Conservation (phyloP, 2,888 invertebrate species). For the Cataglyphis livida region DNA sequence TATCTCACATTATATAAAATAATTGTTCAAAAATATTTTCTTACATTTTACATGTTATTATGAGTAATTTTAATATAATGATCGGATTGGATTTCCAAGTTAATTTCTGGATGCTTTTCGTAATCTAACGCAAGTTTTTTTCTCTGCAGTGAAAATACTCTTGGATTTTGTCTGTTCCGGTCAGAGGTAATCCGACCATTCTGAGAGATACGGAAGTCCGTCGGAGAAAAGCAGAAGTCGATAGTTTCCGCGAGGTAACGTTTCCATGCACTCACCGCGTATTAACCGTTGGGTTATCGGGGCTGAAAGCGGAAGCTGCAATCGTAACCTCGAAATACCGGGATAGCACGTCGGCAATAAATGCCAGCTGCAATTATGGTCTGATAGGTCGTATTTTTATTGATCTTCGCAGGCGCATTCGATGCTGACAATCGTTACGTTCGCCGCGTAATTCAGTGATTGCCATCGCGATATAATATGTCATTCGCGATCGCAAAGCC, state of each 20-base stretch:
- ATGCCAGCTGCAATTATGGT: conserved; percentile 55
- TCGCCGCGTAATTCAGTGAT: conserved; percentile 43
- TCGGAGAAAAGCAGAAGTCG: conserved; percentile 71
- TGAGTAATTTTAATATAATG: not conserved
- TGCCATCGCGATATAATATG: conserved; percentile 40
- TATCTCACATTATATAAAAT: not conserved
- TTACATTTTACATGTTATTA: not conserved
- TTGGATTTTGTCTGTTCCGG: conserved; percentile 67
- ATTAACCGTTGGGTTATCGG: conserved; percentile 74
- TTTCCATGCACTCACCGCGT: conserved; percentile 67
- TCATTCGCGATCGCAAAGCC: conserved; percentile 47
- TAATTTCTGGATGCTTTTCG: conserved; percentile 14
- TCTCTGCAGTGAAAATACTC: conserved; percentile 50
- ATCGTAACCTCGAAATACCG: conserved; percentile 67
- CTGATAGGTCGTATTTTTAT: conserved; percentile 43
- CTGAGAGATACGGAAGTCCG: conserved; percentile 66
- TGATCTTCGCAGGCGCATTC: conserved; percentile 39
- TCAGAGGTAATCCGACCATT: conserved; percentile 66
- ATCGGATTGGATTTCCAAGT: not conserved
- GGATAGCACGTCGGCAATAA: conserved; percentile 53
- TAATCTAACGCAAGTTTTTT: conserved; percentile 24
- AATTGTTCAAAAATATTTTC: not conserved
- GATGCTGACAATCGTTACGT: conserved; percentile 22
- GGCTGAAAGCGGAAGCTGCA: conserved; percentile 62
- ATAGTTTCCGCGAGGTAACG: conserved; percentile 70